Evolutionary conservation across 2,113 vertebrate species (phyloP).

Genomic region (Rallus limicola): DNA sequence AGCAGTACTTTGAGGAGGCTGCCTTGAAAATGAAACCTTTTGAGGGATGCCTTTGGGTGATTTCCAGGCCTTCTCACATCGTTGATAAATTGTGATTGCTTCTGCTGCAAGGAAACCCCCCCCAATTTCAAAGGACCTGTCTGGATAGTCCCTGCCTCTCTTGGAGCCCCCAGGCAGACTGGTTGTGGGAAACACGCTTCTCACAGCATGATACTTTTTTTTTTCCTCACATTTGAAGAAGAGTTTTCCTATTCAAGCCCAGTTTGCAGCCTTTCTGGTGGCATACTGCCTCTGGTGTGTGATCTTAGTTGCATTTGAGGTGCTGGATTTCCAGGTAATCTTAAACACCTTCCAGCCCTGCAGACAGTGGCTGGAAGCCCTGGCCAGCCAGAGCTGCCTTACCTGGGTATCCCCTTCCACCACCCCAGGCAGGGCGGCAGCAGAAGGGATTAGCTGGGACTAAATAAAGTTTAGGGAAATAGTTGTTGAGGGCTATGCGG

Average conservation of each 20-base stretch:
- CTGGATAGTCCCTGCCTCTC: not conserved
- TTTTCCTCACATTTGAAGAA: not conserved
- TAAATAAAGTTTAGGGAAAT: not conserved
- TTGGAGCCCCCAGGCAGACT: not conserved
- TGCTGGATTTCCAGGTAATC: not conserved
- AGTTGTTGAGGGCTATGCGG: not conserved
- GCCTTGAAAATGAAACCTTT: not conserved
- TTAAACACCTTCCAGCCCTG: not conserved
- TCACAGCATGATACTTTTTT: not conserved
- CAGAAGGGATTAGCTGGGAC: not conserved
- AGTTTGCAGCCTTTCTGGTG: not conserved
- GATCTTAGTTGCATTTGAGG: not conserved
- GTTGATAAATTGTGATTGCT: not conserved
- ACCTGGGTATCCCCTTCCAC: not conserved
- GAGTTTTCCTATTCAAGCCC: not conserved
- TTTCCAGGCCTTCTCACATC: not conserved
- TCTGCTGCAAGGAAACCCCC: not conserved
- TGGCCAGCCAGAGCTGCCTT: not conserved
- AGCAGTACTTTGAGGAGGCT: not conserved
- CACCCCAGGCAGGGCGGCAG: not conserved
- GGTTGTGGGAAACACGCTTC: constrained; percentile 10
- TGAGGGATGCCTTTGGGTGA: not conserved
- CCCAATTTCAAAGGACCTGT: not conserved
- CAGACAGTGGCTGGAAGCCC: not conserved
- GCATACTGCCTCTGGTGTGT: not conserved